Percentiles rank a stretch among this genome's conserved stretches.
phyloP scores from a whole-genome alignment of 2,888 invertebrate genomes.

The Ischnus inquisitorius region DNA sequence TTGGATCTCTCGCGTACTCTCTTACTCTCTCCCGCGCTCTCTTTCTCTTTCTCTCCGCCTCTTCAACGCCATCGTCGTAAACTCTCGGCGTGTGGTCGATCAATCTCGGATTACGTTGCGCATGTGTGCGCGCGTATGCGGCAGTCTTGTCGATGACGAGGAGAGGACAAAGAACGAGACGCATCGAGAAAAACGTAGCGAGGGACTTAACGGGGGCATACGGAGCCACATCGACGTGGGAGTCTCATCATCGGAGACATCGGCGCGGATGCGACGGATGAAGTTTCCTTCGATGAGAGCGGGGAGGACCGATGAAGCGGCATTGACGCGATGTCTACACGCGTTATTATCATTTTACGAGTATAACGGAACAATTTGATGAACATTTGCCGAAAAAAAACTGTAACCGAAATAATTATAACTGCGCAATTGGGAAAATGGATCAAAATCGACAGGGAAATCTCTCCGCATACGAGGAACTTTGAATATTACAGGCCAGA shows the following conservation, averaged over 20 bases:
- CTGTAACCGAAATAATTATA: background rate
- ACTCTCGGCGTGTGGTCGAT: constrained; percentile 50
- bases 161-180: constrained; percentile 24
- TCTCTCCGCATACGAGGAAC: no score
- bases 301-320: constrained; percentile 44
- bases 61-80: background rate
- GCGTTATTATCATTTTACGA: background rate
- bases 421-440: no score
- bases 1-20: background rate
- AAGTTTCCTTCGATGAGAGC: constrained; percentile 43
- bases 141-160: constrained; percentile 29
- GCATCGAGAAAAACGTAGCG: constrained; percentile 12
- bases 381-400: background rate
- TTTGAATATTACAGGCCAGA: no score
- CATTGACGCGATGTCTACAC: constrained; percentile 8
- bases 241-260: constrained; percentile 38
- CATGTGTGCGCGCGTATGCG: constrained; percentile 6
- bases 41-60: background rate
- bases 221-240: constrained; percentile 37
- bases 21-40: background rate
- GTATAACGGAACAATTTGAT: no score
- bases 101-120: constrained; percentile 56
- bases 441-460: no score
- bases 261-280: constrained; percentile 51
- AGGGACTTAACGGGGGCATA: background rate